Base-by-base conservation (phyloP, 2,797 vertebrate genomes). In the Argentina silus region DNA sequence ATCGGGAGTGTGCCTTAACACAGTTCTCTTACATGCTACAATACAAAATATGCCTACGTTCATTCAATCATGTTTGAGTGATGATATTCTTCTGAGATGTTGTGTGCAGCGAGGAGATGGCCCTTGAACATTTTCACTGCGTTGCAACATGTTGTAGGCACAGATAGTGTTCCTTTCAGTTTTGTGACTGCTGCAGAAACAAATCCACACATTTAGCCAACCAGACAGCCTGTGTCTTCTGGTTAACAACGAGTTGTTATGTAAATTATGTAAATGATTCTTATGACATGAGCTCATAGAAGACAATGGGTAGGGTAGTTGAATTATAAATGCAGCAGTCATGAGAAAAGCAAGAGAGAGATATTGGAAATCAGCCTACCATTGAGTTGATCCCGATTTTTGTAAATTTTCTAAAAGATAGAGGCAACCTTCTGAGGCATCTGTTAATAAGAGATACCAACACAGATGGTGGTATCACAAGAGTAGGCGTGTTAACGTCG, bases 211-310 rank as follows among this genome's bases (percentile, higher is more conserved):
- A 59, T 72, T 79, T 50, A 68, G 68, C 77, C 61, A 73, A 55
- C 5, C 51, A 61, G n/a, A 70, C 74, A 83, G 80, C 56, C 19
- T 56, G 47, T 15, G 66, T 21, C 70, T 78, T 67, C n/a, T 75
- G 68, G 62, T n/a, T 27, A 81, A 80, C 84, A 84, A 50, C 44
- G 74, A 66, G 73, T 71, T 71, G 57, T n/a, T n/a, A n/a, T n/a
- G n/a, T n/a, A n/a, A n/a, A n/a, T 83, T 87, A 78, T 86, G 82
- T 80, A 86, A 87, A 87, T 84, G 48, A 53, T 17, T 77, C 53
- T 75, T 70, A 55, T 14, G 2, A 44, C 67, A 62, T 78, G 76
- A 74, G 47, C 59, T 72, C 70, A 74, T 79, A 73, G 61, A 69
- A 79, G 67, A 77, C 60, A 67, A 65, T 61, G 57, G 70, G 67